These are phyloP conservation scores for Cyanocitta stelleri DNA, from an alignment of 2,113 vertebrate genomes.

Conservation along the genomic window DNA sequence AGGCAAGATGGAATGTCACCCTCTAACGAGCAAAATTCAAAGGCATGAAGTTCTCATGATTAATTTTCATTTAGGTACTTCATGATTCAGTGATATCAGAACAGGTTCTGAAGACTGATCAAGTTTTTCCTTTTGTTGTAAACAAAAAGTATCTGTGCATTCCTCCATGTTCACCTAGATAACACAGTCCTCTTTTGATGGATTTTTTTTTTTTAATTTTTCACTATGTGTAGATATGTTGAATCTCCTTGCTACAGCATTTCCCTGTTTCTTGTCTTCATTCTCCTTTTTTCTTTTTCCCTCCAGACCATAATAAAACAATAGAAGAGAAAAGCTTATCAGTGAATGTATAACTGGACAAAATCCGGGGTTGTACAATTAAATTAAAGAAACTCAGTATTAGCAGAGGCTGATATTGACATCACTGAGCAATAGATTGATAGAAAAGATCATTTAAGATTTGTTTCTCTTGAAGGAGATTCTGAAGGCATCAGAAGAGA, in stretches of 20 bases:
- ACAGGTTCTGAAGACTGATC: neutral
- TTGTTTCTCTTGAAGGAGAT: neutral
- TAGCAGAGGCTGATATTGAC: neutral
- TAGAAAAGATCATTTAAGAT: neutral
- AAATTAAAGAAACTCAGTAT: neutral
- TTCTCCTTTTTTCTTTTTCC: neutral
- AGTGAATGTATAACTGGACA: accelerated
- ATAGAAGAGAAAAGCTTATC: neutral
- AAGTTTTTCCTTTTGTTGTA: neutral
- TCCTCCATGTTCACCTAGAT: neutral
- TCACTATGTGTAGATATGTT: neutral
- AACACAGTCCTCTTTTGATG: neutral
- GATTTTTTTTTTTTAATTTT: neutral
- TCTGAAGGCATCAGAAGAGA: neutral
- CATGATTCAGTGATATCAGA: neutral
- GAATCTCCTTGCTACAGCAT: neutral
- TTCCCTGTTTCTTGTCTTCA: neutral
- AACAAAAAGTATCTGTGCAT: neutral
- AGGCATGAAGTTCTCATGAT: neutral
- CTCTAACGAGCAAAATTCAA: neutral
- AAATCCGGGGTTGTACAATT: neutral
- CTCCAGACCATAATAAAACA: neutral
- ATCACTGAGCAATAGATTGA: neutral
- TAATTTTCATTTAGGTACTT: neutral
- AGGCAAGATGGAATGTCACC: neutral